These are phyloP conservation scores for Drosophila birchii DNA, from an alignment of 2,888 invertebrate species.

Conservation along the genomic window DNA sequence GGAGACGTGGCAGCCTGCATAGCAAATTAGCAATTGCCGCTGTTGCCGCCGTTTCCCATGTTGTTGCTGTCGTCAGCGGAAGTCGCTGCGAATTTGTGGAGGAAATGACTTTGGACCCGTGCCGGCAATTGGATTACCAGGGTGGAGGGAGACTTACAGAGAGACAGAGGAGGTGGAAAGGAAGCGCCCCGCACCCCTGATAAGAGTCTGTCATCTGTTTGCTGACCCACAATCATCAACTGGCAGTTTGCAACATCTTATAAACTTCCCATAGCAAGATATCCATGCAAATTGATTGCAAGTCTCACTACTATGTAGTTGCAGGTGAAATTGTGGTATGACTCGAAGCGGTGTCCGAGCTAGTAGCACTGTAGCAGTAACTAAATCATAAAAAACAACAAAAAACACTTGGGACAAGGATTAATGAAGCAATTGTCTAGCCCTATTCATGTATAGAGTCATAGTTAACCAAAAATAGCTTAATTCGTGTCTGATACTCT, in stretches of 20 bases:
- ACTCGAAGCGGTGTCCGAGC: background rate
- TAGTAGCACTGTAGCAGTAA: background rate
- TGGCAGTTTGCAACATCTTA: slow-evolving; percentile 11
- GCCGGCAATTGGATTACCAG: slow-evolving; percentile 32
- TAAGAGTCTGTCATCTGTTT: slow-evolving; percentile 39
- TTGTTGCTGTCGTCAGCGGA: slow-evolving; percentile 59
- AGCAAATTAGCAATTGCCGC: slow-evolving; percentile 74
- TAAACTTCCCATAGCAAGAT: slow-evolving; percentile 4
- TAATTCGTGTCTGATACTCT: no score
- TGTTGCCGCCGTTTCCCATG: slow-evolving; percentile 24
- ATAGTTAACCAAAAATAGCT: no score
- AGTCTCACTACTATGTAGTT: background rate
- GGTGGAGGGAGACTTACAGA: background rate
- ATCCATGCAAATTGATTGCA: slow-evolving; percentile 5
- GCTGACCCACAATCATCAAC: slow-evolving; percentile 32
- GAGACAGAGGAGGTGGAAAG: no score
- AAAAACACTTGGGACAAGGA: background rate
- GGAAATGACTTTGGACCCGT: slow-evolving; percentile 65
- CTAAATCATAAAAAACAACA: background rate
- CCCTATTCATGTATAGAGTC: no score
- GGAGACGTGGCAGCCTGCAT: slow-evolving; percentile 53
- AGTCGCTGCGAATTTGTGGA: slow-evolving; percentile 72
- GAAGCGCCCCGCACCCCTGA: background rate
- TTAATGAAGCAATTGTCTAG: no score
- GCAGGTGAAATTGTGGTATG: background rate